Evolutionary conservation across 23 tunicate genomes (phyloP).

Genomic region (Ascidia mentula): DNA sequence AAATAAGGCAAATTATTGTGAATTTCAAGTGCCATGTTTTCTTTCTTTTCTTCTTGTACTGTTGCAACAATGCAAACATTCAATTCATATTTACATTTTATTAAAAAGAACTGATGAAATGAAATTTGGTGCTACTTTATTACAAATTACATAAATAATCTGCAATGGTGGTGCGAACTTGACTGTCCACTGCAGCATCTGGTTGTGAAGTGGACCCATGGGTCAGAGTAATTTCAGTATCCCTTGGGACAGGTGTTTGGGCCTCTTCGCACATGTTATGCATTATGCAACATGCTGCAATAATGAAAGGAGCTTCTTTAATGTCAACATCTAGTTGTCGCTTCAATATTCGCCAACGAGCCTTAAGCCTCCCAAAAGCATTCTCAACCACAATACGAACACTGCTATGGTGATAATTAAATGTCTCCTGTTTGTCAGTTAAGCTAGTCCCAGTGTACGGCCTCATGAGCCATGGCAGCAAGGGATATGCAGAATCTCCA

Average conservation of each 20-base stretch:
- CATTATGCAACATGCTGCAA: constrained; percentile 46
- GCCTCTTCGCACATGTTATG: constrained; percentile 20
- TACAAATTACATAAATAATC: not conserved
- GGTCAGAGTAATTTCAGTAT: not conserved
- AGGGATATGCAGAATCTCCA: constrained; percentile 29
- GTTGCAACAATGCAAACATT: too few species aligned
- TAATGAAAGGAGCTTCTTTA: constrained; percentile 14
- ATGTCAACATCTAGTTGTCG: constrained; percentile 20
- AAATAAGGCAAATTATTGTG: not conserved
- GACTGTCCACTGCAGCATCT: constrained; percentile 10
- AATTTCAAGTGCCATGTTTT: not conserved
- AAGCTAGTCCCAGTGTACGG: constrained; percentile 19
- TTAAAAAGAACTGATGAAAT: not conserved
- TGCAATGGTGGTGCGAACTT: not conserved
- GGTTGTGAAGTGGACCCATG: not conserved
- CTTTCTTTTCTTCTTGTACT: not conserved
- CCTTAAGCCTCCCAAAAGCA: not conserved
- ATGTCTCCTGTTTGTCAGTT: constrained; percentile 15
- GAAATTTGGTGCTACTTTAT: too few species aligned
- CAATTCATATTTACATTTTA: too few species aligned
- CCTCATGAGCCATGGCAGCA: constrained; percentile 35
- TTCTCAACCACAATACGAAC: constrained; percentile 22
- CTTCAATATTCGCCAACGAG: not conserved
- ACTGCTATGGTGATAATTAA: constrained; percentile 24
- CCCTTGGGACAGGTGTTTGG: constrained; percentile 22